Conservation (phyloP, 2,888 invertebrate genomes). For the Plutella xylostella region DNA sequence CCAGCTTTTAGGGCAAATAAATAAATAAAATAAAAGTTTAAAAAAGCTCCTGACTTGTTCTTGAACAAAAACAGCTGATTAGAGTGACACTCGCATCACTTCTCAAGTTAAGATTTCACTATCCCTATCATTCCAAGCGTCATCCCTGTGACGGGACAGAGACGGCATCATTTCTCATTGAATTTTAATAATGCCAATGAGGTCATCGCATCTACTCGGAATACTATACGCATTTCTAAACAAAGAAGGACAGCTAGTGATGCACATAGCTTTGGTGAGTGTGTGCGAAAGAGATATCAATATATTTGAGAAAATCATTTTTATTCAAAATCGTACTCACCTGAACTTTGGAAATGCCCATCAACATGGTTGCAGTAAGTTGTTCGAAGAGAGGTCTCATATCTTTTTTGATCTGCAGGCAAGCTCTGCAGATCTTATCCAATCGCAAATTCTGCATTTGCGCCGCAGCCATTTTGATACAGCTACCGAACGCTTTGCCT, state of each 20-base stretch:
- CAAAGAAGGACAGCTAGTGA: conserved; percentile 5
- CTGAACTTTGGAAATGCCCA: conserved; percentile 73
- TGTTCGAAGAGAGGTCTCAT: conserved; percentile 75
- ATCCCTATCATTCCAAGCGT: no score
- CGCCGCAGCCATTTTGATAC: conserved; percentile 55
- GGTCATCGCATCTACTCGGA: conserved; percentile 3
- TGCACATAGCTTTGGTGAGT: conserved; percentile 13
- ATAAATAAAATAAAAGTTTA: no score
- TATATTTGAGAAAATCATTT: conserved; percentile 40
- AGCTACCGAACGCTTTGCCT: conserved; percentile 42
- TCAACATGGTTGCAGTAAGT: conserved; percentile 74
- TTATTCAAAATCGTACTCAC: conserved; percentile 44
- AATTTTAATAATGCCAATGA: conserved; percentile 2
- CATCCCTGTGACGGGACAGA: conserved; percentile 1
- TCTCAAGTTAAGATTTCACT: no score
- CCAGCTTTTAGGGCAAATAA: no score
- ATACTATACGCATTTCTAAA: conserved; percentile 1
- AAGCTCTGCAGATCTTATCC: conserved; percentile 74
- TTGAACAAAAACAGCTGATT: no score
- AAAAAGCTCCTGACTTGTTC: no score
- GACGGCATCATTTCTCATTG: conserved; percentile 2
- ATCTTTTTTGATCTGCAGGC: conserved; percentile 73
- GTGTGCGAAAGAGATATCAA: conserved; percentile 45
- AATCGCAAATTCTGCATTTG: conserved; percentile 49
- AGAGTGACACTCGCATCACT: no score